A percentile compares a stretch with the other conserved stretches of the same genome.
phyloP scores from a whole-genome alignment of 2,888 invertebrate genomes.

The Acronicta psi region DNA sequence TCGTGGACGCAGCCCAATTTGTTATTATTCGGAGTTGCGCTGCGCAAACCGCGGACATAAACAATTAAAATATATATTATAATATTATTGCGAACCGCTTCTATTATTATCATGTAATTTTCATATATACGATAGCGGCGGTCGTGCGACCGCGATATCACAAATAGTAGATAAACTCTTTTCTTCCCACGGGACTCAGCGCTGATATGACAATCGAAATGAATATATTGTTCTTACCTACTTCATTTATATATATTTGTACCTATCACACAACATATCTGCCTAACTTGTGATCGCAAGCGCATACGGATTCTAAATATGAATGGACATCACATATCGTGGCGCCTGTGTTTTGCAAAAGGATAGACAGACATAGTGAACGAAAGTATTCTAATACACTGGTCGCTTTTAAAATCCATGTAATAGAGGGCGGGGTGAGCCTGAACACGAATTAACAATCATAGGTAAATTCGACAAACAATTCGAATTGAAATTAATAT shows the following conservation, averaged over 20 bases:
- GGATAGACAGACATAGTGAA: no score
- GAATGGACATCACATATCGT: no score
- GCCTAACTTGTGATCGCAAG: no score
- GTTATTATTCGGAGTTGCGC: slow-evolving; percentile 73
- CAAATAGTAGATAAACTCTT: slow-evolving; percentile 71
- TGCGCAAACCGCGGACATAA: slow-evolving; percentile 78
- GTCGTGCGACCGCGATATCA: slow-evolving; percentile 71
- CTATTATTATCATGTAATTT: slow-evolving; percentile 73
- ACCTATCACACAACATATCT: slow-evolving; percentile 8
- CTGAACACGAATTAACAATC: no score
- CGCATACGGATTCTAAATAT: no score
- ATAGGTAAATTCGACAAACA: background rate
- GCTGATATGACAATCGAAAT: slow-evolving; percentile 51
- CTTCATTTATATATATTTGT: slow-evolving; percentile 31
- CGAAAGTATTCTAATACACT: no score
- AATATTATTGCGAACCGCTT: slow-evolving; percentile 59
- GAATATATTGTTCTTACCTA: slow-evolving; percentile 43
- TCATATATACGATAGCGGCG: slow-evolving; percentile 65
- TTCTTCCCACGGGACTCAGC: slow-evolving; percentile 83
- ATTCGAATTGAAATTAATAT: background rate
- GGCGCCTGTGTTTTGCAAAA: no score
- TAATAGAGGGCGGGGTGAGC: no score
- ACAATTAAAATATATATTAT: slow-evolving; percentile 73
- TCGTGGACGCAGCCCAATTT: slow-evolving; percentile 70
- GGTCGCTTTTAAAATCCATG: no score